A percentile compares a stretch with the other conserved stretches of the same genome.
phyloP scores from a whole-genome alignment of 1,140 invertebrate genomes.

The Macrobrachium nipponense region DNA sequence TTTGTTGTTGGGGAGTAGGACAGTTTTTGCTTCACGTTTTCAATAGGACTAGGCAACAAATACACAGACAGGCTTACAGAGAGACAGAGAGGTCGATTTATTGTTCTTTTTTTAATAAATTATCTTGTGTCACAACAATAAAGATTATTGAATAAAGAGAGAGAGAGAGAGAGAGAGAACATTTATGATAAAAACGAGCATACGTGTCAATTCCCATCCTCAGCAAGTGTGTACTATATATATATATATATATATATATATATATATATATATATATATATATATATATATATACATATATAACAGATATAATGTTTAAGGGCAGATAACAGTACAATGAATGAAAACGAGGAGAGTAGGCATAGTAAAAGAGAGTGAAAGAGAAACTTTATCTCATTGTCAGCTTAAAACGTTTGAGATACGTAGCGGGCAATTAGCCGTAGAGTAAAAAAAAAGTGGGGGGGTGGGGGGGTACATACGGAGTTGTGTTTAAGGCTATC shows the following conservation, averaged over 20 bases:
- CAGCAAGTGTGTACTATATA: no score
- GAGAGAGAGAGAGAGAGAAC: not conserved
- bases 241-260: slow-evolving; percentile 17
- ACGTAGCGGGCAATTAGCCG: not conserved
- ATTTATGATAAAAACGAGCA: no score
- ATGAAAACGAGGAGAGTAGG: not conserved
- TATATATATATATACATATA: not conserved
- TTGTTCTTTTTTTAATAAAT: no score
- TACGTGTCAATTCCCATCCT: no score
- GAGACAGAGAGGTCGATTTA: no score
- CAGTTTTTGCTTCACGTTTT: no score
- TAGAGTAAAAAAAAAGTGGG: not conserved
- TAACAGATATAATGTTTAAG: not conserved
- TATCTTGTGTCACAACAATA: not conserved
- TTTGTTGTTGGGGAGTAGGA: no score
- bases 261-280: not conserved
- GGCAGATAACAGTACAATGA: no score
- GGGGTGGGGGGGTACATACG: not conserved
- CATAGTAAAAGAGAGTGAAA: slow-evolving; percentile 9
- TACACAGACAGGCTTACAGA: not conserved
- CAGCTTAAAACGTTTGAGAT: no score
- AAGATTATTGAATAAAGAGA: not conserved
- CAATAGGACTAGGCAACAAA: not conserved
- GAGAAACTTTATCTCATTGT: not conserved
- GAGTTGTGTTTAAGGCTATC: no score